Evolutionary conservation across 2,113 vertebrate species (phyloP).

Genomic region (Melanotaenia duboulayi): DNA sequence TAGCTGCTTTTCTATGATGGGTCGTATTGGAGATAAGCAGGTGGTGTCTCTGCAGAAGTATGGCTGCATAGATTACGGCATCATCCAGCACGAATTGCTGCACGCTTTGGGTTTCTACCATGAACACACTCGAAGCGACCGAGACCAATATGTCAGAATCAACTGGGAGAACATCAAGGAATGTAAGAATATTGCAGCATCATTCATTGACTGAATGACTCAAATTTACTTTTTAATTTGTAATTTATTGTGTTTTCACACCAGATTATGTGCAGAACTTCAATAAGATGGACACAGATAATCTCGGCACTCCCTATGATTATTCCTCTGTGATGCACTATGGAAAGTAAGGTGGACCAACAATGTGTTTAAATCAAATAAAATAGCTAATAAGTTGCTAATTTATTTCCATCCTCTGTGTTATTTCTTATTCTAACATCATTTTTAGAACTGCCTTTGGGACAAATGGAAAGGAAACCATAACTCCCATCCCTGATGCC

Average conservation of each 20-base stretch:
- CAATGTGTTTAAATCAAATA: not conserved
- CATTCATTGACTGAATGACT: rapidly evolving
- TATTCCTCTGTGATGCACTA: conserved; percentile 76
- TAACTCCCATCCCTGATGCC: conserved; percentile 62
- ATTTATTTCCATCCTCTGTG: not conserved
- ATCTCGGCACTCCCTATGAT: conserved; percentile 62
- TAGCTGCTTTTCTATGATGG: conserved; percentile 69
- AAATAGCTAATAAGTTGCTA: no score
- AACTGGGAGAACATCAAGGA: conserved; percentile 52
- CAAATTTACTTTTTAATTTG: rapidly evolving
- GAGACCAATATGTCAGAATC: conserved; percentile 66
- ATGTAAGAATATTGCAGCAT: conserved; percentile 28
- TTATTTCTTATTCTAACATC: not conserved
- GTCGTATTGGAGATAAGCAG: conserved; percentile 59
- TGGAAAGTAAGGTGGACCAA: conserved; percentile 30
- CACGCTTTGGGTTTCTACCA: conserved; percentile 78
- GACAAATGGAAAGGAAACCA: conserved; percentile 3
- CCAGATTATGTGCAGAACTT: conserved; percentile 49
- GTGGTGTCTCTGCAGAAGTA: conserved; percentile 58
- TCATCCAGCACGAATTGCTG: conserved; percentile 74
- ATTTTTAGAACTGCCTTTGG: conserved; percentile 65
- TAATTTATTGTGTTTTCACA: not conserved
- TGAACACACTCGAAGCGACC: conserved; percentile 76
- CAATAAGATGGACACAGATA: conserved; percentile 35
- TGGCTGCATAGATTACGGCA: conserved; percentile 49